phyloP scores from a whole-genome alignment of 2,113 vertebrate genomes.

The Apodemus speciosus region DNA sequence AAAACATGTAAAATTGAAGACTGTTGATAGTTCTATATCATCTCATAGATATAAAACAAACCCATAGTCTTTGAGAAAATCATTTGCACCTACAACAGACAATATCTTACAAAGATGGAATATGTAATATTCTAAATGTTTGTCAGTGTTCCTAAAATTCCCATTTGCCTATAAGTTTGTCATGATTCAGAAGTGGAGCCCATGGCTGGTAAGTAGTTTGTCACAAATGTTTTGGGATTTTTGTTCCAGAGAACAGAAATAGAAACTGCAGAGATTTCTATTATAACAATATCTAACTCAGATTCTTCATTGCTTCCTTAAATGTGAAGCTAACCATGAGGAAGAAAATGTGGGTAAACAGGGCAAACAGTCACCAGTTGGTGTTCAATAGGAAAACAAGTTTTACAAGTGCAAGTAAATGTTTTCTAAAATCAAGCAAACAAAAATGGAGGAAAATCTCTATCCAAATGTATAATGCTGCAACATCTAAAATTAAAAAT shows the following conservation, averaged over 20 bases:
- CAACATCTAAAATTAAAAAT: neutral
- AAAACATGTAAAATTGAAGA: neutral
- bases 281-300: neutral
- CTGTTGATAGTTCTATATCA: neutral
- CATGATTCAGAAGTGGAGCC: too few species aligned
- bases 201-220: fast-evolving
- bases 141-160: neutral
- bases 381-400: neutral
- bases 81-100: neutral
- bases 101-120: neutral
- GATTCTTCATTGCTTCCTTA: neutral
- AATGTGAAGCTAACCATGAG: neutral
- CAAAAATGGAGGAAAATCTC: neutral
- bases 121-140: neutral
- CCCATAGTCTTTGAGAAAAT: neutral
- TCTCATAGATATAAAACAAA: neutral
- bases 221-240: neutral
- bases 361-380: neutral
- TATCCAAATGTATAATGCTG: too few species aligned
- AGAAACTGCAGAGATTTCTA: neutral
- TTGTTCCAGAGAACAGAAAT: neutral
- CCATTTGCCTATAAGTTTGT: neutral
- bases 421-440: neutral
- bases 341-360: neutral
- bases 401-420: neutral